phyloP scores from a whole-genome alignment of 2,113 vertebrate species.

The Amphilophus citrinellus region DNA sequence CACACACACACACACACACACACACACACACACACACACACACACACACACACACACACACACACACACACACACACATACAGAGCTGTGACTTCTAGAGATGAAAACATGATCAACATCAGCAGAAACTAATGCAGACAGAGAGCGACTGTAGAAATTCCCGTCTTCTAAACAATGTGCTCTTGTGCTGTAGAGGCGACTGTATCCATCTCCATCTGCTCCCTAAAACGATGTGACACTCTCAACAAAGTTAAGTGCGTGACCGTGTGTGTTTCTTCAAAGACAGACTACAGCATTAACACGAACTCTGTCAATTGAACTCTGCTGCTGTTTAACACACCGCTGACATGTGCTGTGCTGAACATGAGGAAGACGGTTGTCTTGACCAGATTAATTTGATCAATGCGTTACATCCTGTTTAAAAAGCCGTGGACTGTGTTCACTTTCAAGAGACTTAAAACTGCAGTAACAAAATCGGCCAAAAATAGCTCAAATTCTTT shows the following conservation, averaged over 20 bases:
- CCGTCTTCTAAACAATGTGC: conserved; percentile 50
- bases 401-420: conserved; percentile 47
- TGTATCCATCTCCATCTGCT: conserved; percentile 46
- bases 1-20: not conserved
- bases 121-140: conserved; percentile 35
- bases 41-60: not conserved
- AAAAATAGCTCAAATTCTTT: conserved; percentile 11
- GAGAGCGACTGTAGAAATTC: conserved; percentile 34
- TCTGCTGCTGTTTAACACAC: conserved; percentile 10
- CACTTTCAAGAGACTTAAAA: not conserved
- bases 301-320: not conserved
- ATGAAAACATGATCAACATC: conserved; percentile 36
- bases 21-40: not conserved
- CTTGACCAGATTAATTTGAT: conserved; percentile 32
- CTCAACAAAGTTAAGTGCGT: conserved; percentile 29
- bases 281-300: conserved; percentile 12
- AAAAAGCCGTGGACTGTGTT: not conserved
- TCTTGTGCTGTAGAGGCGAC: not conserved
- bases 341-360: conserved; percentile 3
- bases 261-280: conserved; percentile 28
- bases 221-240: conserved; percentile 49
- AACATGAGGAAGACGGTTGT: not conserved
- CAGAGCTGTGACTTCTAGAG: not conserved
- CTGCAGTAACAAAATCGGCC: not conserved
- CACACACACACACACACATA: not conserved